Evolutionary conservation across 2,113 vertebrate genomes (phyloP).

Genomic region (Glareola pratincola): DNA sequence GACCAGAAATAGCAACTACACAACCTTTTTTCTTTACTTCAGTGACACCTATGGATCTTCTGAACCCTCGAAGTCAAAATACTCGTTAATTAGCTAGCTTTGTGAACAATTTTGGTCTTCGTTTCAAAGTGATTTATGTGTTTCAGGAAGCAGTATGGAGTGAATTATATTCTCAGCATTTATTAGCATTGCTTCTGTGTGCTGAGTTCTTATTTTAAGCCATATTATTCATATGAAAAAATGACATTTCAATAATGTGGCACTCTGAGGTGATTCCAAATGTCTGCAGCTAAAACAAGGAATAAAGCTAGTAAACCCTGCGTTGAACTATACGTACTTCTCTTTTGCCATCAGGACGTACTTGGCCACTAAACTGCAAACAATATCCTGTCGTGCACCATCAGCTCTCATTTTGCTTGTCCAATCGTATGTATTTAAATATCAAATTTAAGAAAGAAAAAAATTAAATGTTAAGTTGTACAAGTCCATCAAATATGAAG

Average conservation of each 20-base stretch:
- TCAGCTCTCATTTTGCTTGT: neutral
- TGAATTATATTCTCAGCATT: neutral
- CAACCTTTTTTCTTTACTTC: neutral
- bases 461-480: neutral
- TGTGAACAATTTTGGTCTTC: neutral
- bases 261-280: neutral
- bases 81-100: neutral
- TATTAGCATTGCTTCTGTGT: neutral
- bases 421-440: neutral
- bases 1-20: neutral
- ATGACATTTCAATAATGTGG: neutral
- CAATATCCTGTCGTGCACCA: neutral
- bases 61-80: neutral
- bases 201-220: neutral
- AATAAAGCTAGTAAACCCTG: neutral
- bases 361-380: neutral
- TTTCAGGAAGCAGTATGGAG: neutral
- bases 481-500: neutral
- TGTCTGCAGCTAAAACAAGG: neutral
- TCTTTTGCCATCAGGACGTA: neutral
- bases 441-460: neutral
- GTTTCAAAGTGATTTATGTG: neutral
- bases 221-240: neutral
- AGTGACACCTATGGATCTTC: neutral
- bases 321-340: neutral